Conservation (phyloP, 2,888 invertebrate genomes). For the Bellardia pandia region DNA sequence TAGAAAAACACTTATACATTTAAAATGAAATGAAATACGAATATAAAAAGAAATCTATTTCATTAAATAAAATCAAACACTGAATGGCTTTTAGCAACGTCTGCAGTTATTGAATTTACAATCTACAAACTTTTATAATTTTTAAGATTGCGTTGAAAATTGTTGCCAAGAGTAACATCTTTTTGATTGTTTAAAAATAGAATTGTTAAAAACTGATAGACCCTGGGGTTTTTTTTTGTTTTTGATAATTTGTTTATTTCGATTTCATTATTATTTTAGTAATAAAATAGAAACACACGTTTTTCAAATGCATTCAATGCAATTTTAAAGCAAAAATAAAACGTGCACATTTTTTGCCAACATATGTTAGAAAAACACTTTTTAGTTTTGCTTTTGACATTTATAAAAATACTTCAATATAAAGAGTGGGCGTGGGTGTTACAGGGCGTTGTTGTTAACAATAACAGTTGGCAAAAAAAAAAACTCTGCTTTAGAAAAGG, state of each 20-base stretch:
- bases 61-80: conserved; percentile 45
- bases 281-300: too few species aligned
- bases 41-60: conserved; percentile 12
- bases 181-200: not conserved
- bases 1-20: not conserved
- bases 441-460: conserved; percentile 31
- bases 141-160: not conserved
- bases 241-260: conserved; percentile 13
- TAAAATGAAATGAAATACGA: not conserved
- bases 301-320: conserved; percentile 1
- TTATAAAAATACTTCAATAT: not conserved
- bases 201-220: not conserved
- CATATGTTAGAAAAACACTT: conserved; percentile 70
- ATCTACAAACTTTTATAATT: not conserved
- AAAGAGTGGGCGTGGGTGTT: conserved; percentile 30
- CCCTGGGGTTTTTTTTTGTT: too few species aligned
- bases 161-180: conserved; percentile 34
- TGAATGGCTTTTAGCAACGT: conserved; percentile 61
- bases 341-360: conserved; percentile 61
- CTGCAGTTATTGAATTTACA: conserved; percentile 36
- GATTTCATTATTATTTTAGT: too few species aligned
- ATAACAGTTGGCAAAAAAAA: not conserved
- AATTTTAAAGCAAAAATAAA: conserved; percentile 48
- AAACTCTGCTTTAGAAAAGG: not conserved
- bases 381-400: conserved; percentile 43